A percentile compares a stretch with the other conserved stretches of the same genome.
Conservation (phyloP, 2,797 vertebrate genomes). For the Hydrocynus forskahlii region DNA sequence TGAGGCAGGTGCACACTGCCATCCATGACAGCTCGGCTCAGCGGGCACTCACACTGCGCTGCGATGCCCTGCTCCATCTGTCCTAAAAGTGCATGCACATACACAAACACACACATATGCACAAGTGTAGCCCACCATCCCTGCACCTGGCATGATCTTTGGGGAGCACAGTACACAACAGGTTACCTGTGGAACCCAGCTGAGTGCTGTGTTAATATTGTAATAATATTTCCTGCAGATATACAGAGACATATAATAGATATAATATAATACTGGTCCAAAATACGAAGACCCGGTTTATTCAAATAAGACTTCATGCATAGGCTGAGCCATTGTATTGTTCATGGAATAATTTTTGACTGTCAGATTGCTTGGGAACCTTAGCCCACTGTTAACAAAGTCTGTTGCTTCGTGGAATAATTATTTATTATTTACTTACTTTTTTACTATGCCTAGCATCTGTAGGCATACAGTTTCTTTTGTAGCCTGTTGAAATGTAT, state of each 20-base stretch:
- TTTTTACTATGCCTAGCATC: no score
- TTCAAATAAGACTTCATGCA: no score
- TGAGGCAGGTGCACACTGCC: constrained; percentile 49
- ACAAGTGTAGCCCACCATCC: constrained; percentile 15
- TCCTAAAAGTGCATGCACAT: constrained; percentile 20
- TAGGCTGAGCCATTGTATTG: neutral
- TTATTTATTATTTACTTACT: neutral
- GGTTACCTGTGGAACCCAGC: constrained; percentile 7
- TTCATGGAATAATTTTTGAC: neutral
- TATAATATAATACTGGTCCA: no score
- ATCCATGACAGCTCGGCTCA: constrained; percentile 52
- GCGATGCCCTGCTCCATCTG: constrained; percentile 58
- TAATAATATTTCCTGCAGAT: neutral
- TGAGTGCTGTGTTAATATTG: neutral
- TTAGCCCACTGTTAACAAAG: neutral
- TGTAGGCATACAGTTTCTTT: no score
- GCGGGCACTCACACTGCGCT: constrained; percentile 49
- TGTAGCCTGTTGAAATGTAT: no score
- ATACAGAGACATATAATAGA: no score
- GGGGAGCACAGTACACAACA: constrained; percentile 15
- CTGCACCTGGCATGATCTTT: constrained; percentile 16
- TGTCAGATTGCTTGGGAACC: neutral
- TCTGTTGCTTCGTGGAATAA: neutral
- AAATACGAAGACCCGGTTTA: no score
- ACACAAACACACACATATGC: constrained; percentile 35